These are phyloP conservation scores for Spinus olivaceus DNA, from an alignment of 2,797 vertebrate species.

Conservation along the genomic window DNA sequence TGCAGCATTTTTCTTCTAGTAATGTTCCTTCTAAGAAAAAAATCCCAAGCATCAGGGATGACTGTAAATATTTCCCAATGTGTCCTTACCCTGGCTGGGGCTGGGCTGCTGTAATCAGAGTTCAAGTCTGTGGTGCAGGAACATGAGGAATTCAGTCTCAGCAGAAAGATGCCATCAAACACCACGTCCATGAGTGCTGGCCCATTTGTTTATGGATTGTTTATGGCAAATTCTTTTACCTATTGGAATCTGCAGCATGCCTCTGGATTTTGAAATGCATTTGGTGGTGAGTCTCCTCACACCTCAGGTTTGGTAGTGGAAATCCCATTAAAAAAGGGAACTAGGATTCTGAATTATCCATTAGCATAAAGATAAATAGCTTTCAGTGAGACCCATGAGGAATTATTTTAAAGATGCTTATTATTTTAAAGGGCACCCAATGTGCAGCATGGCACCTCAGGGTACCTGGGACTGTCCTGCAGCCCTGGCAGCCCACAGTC, in stretches of 20 bases:
- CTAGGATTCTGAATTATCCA: neutral
- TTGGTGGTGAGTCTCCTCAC: neutral
- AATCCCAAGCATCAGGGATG: neutral
- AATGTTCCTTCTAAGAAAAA: neutral
- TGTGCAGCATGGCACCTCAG: rapidly evolving
- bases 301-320: neutral
- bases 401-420: neutral
- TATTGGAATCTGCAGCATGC: neutral
- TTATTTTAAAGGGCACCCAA: neutral
- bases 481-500: rapidly evolving
- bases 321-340: neutral
- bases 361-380: neutral
- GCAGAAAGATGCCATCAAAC: neutral
- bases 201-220: neutral
- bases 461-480: neutral
- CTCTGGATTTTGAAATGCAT: neutral
- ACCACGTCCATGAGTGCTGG: neutral
- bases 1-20: neutral
- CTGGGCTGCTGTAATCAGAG: neutral
- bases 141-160: neutral
- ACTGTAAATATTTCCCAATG: neutral
- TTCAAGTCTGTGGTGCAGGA: neutral
- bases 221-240: neutral
- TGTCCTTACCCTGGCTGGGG: neutral
- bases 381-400: neutral